phyloP scores from a whole-genome alignment of 1,140 invertebrate species.

The Sycobia sp. region DNA sequence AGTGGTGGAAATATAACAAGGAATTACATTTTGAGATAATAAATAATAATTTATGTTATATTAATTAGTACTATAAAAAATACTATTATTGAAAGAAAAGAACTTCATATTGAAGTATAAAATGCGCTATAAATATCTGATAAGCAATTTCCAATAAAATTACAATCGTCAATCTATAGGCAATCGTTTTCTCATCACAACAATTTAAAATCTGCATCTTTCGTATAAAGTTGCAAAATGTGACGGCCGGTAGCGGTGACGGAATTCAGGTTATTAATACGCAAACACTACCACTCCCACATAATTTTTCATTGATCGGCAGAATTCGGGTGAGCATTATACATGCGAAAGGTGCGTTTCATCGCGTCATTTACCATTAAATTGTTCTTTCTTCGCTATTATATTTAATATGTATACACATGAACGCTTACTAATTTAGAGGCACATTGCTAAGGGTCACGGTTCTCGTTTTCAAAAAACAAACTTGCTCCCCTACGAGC shows the following conservation, averaged over 20 bases:
- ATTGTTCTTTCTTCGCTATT: slow-evolving; percentile 39
- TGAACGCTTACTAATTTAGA: slow-evolving; percentile 60
- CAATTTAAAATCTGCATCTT: slow-evolving; percentile 9
- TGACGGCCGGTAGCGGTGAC: slow-evolving; percentile 23
- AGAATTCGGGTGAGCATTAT: too few relatives aligned
- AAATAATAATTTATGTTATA: too few relatives aligned
- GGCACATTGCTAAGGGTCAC: slow-evolving; percentile 61
- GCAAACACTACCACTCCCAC: slow-evolving; percentile 1
- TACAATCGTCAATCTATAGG: slow-evolving; percentile 2
- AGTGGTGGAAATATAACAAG: too few relatives aligned
- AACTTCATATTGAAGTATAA: too few relatives aligned
- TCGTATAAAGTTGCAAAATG: slow-evolving; percentile 16
- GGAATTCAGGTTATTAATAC: slow-evolving; percentile 32
- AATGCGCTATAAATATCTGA: too few relatives aligned
- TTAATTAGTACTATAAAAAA: too few relatives aligned
- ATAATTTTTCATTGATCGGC: too few relatives aligned
- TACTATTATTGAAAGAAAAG: too few relatives aligned
- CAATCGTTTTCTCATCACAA: neutral
- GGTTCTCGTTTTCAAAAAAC: slow-evolving; percentile 49
- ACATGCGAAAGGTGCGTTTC: slow-evolving; percentile 2
- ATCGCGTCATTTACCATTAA: slow-evolving; percentile 14
- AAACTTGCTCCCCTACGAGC: slow-evolving; percentile 49
- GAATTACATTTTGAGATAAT: too few relatives aligned
- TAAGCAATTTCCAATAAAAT: slow-evolving; percentile 5
- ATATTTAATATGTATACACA: slow-evolving; percentile 48